Evolutionary conservation across 2,113 vertebrate genomes (phyloP).

Genomic region (Triplophysa dalaica): DNA sequence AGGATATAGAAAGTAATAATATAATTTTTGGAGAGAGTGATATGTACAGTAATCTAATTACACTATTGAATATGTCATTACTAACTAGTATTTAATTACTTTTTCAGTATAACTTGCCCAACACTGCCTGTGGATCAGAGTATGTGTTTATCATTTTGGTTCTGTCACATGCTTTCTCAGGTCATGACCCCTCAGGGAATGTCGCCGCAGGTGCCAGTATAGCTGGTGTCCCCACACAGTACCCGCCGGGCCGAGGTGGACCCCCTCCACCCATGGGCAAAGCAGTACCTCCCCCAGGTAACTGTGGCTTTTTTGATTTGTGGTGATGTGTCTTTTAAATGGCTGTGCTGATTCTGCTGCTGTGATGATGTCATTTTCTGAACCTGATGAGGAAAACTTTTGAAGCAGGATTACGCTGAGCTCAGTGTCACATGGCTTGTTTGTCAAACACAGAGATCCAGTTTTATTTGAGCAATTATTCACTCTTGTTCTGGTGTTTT

Average conservation of each 20-base stretch:
- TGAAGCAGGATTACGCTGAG: conserved; percentile 68
- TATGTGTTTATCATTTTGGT: background rate
- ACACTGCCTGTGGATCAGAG: background rate
- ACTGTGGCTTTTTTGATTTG: background rate
- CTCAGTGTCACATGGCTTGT: conserved; percentile 40
- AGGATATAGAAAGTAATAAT: too few species aligned
- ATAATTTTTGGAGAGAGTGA: too few species aligned
- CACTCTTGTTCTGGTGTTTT: background rate
- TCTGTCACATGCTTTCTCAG: conserved; percentile 62
- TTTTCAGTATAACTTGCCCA: too few species aligned
- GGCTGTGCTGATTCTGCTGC: conserved; percentile 61
- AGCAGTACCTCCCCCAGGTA: conserved; percentile 95
- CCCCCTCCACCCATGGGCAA: conserved; percentile 91
- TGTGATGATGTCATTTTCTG: conserved; percentile 49
- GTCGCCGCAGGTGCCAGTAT: conserved; percentile 89
- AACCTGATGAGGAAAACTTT: conserved; percentile 59
- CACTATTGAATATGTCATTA: too few species aligned
- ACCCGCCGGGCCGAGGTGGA: conserved; percentile 87
- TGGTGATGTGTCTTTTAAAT: conserved; percentile 19
- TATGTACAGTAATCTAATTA: too few species aligned
- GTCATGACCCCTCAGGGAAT: conserved; percentile 97
- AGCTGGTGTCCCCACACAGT: conserved; percentile 92
- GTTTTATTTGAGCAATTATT: background rate
- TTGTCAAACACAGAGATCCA: background rate
- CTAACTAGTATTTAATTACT: too few species aligned